Conservation (phyloP, 2,113 vertebrate genomes). For the Otolemur garnettii region DNA sequence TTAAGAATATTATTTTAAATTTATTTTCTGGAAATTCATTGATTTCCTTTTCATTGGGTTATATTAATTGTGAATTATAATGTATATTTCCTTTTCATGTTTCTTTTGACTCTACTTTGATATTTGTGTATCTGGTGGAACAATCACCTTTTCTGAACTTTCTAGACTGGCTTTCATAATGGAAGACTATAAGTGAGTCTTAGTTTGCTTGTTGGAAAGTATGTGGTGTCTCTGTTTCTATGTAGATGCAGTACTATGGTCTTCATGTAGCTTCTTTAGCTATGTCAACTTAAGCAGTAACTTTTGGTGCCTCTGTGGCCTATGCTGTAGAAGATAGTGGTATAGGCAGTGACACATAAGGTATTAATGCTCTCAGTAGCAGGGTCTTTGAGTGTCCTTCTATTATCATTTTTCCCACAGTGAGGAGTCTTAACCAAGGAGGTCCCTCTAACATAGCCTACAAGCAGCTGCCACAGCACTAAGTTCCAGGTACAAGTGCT, state of each 20-base stretch:
- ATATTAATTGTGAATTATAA: background rate
- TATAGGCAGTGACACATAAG: background rate
- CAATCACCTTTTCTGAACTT: background rate
- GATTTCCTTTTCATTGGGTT: background rate
- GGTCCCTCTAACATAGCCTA: background rate
- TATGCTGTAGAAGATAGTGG: background rate
- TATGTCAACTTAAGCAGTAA: background rate
- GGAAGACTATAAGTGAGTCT: background rate
- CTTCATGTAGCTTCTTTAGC: background rate
- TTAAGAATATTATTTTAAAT: background rate
- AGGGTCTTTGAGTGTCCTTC: background rate
- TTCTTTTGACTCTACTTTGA: background rate
- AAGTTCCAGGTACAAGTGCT: background rate
- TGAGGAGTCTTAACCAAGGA: background rate
- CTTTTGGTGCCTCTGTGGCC: background rate
- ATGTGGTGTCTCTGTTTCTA: background rate
- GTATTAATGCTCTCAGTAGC: background rate
- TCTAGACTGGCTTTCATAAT: background rate
- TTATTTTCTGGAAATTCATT: background rate
- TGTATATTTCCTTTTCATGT: background rate
- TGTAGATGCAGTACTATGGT: background rate
- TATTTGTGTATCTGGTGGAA: background rate
- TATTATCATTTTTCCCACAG: background rate
- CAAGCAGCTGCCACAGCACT: background rate
- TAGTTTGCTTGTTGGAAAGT: background rate